Conservation (phyloP, 2,888 invertebrate genomes). For the Nomada flava region DNA sequence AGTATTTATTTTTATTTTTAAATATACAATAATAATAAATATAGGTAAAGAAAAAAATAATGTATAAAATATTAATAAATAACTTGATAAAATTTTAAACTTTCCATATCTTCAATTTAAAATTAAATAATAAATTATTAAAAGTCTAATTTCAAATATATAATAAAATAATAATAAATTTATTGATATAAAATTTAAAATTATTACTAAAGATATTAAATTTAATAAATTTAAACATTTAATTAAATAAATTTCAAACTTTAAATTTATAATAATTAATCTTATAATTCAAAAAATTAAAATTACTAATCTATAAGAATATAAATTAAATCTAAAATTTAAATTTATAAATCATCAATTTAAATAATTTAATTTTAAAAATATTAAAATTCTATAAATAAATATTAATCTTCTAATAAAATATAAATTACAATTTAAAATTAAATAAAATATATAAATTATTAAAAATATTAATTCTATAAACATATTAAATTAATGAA, state of each 20-base stretch:
- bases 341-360: not conserved
- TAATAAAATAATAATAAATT: slow-evolving; percentile 4
- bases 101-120: not conserved
- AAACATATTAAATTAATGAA: not conserved
- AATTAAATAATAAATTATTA: not conserved
- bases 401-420: not conserved
- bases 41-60: not conserved
- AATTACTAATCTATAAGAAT: not conserved
- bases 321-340: not conserved
- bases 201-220: not conserved
- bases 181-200: not conserved
- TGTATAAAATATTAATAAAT: slow-evolving; percentile 2
- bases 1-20: not conserved
- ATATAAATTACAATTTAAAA: not conserved
- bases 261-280: not conserved
- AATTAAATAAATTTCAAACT: not conserved
- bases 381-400: not conserved
- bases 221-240: not conserved
- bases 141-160: slow-evolving; percentile 1
- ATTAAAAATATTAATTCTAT: not conserved
- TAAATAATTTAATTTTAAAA: not conserved
- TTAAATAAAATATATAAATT: not conserved
- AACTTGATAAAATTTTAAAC: not conserved
- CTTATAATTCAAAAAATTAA: not conserved
- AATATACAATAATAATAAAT: slow-evolving; percentile 1